Conservation (phyloP, 2,888 invertebrate genomes). For the Acleris emargana region DNA sequence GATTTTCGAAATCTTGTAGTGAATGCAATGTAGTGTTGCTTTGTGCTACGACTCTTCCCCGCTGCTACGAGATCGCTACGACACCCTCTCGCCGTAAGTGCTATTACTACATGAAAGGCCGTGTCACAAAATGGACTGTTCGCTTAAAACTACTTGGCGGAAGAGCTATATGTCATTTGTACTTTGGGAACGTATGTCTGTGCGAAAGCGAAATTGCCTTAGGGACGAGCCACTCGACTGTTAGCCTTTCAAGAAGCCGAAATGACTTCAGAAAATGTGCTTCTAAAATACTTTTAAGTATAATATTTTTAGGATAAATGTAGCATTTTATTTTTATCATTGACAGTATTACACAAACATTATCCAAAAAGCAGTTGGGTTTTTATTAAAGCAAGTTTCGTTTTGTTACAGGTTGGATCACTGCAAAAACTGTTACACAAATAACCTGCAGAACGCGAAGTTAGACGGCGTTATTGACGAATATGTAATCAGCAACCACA, state of each 20-base stretch:
- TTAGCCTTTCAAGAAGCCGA: constrained; percentile 10
- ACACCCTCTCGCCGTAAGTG: constrained; percentile 10
- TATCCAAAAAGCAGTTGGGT: too few species aligned
- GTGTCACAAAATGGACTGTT: constrained; percentile 21
- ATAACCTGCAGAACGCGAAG: constrained; percentile 85
- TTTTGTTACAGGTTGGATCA: constrained; percentile 79
- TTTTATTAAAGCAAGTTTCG: not conserved
- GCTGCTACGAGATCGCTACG: constrained; percentile 7
- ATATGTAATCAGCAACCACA: constrained; percentile 80
- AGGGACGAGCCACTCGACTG: constrained; percentile 15
- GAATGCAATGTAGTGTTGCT: not conserved
- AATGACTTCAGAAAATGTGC: constrained; percentile 8
- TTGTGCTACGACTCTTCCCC: constrained; percentile 7
- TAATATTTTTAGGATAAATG: constrained; percentile 1
- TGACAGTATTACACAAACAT: too few species aligned
- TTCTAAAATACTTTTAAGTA: not conserved
- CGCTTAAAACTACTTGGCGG: constrained; percentile 14
- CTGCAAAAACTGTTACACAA: constrained; percentile 93
- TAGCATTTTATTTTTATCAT: not conserved
- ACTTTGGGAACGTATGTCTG: constrained; percentile 10
- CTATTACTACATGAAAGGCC: constrained; percentile 15
- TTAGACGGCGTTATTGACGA: constrained; percentile 74
- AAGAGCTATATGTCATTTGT: constrained; percentile 19
- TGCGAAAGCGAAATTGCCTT: constrained; percentile 20
- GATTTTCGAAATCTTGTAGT: too few species aligned